Conservation (phyloP, 2,888 invertebrate species). For the Cantharis lateralis region DNA sequence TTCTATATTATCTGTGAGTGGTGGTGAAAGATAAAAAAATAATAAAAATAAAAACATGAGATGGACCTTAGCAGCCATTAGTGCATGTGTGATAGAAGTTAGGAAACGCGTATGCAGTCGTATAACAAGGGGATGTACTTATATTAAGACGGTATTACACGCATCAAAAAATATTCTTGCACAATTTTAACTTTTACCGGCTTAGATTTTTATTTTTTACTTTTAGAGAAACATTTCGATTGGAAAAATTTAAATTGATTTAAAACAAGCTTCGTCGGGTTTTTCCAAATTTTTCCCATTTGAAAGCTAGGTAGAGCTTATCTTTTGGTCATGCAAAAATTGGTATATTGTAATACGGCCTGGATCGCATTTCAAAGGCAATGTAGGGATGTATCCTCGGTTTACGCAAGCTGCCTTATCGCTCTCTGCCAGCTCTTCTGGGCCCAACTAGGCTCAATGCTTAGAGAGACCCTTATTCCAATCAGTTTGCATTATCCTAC, state of each 20-base stretch:
- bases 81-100: constrained; percentile 49
- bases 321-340: neutral
- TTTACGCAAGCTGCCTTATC: constrained; percentile 52
- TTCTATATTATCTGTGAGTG: constrained; percentile 47
- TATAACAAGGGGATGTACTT: constrained; percentile 44
- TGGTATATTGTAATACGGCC: constrained; percentile 21
- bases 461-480: constrained; percentile 49
- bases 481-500: constrained; percentile 53
- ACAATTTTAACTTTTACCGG: neutral
- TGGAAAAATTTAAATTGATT: neutral
- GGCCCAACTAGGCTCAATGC: constrained; percentile 47
- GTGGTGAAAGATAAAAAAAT: constrained; percentile 50
- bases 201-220: neutral
- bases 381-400: constrained; percentile 39
- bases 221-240: neutral
- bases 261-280: neutral
- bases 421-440: constrained; percentile 51
- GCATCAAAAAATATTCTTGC: neutral
- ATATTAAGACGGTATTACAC: constrained; percentile 41
- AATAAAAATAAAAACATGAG: constrained; percentile 50
- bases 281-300: neutral
- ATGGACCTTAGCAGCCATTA: constrained; percentile 48
- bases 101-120: constrained; percentile 43
- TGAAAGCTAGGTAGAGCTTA: neutral
- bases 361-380: constrained; percentile 24